phyloP scores from a whole-genome alignment of 2,113 vertebrate species.

The Mus pahari region DNA sequence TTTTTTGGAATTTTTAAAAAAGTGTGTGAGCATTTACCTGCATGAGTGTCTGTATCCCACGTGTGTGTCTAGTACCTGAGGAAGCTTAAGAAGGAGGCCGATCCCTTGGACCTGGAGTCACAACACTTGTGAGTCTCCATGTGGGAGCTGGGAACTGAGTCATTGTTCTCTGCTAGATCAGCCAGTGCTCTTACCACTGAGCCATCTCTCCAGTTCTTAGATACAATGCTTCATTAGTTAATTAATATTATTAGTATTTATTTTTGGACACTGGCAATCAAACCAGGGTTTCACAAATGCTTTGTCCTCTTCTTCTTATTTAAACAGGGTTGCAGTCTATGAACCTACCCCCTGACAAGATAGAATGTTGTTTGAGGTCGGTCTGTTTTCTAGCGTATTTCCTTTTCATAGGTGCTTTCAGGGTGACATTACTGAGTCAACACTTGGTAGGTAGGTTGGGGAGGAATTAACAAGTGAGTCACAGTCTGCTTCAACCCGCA shows the following conservation, averaged over 20 bases:
- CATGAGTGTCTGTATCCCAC: neutral
- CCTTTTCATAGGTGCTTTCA: neutral
- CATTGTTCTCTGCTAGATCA: neutral
- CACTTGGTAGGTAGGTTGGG: neutral
- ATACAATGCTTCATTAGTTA: neutral
- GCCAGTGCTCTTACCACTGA: neutral
- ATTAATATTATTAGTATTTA: neutral
- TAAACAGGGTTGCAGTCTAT: neutral
- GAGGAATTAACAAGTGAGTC: neutral
- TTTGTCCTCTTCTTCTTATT: neutral
- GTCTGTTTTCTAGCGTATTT: neutral
- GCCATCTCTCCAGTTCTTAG: neutral
- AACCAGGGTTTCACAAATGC: neutral
- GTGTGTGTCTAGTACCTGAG: neutral
- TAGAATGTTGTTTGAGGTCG: neutral
- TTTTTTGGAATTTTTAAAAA: neutral
- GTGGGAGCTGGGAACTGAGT: neutral
- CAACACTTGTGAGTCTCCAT: neutral
- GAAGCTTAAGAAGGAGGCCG: neutral
- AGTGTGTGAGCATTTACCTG: too few species aligned
- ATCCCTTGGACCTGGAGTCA: neutral
- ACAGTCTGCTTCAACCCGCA: neutral
- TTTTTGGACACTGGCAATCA: neutral
- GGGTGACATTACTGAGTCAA: conserved; percentile 23
- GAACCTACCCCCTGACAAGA: neutral